Percentiles rank a stretch among this genome's conserved stretches.
phyloP scores from a whole-genome alignment of 2,888 invertebrate genomes.

The Linnaemya vulpina region DNA sequence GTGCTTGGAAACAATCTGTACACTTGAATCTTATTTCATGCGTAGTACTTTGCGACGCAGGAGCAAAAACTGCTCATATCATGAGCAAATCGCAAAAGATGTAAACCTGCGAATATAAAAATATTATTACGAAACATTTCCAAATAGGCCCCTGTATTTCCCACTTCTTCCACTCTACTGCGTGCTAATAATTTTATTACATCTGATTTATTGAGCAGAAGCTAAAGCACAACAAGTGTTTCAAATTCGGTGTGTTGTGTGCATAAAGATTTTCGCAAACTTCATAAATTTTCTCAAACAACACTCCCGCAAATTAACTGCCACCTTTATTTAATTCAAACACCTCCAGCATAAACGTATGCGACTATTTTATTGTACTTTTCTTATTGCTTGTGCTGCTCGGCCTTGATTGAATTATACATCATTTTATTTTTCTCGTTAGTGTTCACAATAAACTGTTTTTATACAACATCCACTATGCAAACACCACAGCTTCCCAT shows the following conservation, averaged over 20 bases:
- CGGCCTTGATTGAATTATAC: constrained; percentile 51
- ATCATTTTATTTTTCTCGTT: constrained; percentile 33
- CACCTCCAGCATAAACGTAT: background rate
- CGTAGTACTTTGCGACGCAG: too few relatives aligned
- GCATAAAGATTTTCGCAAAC: background rate
- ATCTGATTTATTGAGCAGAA: too few relatives aligned
- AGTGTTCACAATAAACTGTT: constrained; percentile 37
- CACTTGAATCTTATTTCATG: too few relatives aligned
- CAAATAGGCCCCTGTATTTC: too few relatives aligned
- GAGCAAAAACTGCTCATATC: too few relatives aligned
- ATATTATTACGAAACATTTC: too few relatives aligned
- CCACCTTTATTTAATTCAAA: background rate
- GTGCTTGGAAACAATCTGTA: too few relatives aligned
- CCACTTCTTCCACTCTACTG: too few relatives aligned
- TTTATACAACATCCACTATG: constrained; percentile 21
- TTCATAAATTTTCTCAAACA: background rate
- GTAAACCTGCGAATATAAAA: too few relatives aligned
- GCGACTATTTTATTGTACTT: constrained; percentile 2
- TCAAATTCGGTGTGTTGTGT: background rate
- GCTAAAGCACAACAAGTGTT: too few relatives aligned
- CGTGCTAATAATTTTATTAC: too few relatives aligned
- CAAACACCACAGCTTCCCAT: background rate
- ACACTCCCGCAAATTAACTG: background rate
- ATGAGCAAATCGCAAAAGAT: too few relatives aligned
- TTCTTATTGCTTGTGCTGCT: constrained; percentile 25